phyloP scores from a whole-genome alignment of 2,797 vertebrate species.

The Rhadinocentrus ornatus region DNA sequence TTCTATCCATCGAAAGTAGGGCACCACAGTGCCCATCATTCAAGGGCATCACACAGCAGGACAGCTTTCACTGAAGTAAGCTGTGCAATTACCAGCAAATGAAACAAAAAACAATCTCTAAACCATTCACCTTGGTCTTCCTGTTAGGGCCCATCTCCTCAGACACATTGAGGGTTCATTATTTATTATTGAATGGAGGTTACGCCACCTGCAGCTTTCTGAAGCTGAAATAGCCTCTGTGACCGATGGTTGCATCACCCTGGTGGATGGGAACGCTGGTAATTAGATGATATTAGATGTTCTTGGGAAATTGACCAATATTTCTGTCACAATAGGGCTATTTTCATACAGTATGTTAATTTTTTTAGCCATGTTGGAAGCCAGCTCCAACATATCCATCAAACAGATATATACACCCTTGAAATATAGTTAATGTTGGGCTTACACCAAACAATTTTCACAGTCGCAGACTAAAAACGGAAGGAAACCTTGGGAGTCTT shows the following conservation, averaged over 20 bases:
- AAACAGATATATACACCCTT: neutral
- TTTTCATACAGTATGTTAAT: neutral
- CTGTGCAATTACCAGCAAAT: conserved; percentile 42
- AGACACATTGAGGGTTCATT: conserved; percentile 48
- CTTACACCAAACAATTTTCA: too few species aligned
- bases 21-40: conserved; percentile 32
- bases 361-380: neutral
- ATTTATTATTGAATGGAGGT: conserved; percentile 30
- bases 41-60: conserved; percentile 43
- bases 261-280: conserved; percentile 29
- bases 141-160: conserved; percentile 29
- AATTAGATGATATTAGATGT: conserved; percentile 34
- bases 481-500: too few species aligned
- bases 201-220: conserved; percentile 49
- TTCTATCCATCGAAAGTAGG: conserved; percentile 39
- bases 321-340: neutral
- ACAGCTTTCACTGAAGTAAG: conserved; percentile 50
- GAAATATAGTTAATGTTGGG: neutral
- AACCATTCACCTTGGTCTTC: conserved; percentile 31
- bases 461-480: too few species aligned
- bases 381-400: neutral
- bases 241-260: conserved; percentile 43
- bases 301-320: conserved; percentile 16
- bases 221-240: conserved; percentile 33
- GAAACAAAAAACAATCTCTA: conserved; percentile 17